Evolutionary conservation across 2,888 invertebrate genomes (phyloP).

Genomic region (Acanthosepion lycidas): DNA sequence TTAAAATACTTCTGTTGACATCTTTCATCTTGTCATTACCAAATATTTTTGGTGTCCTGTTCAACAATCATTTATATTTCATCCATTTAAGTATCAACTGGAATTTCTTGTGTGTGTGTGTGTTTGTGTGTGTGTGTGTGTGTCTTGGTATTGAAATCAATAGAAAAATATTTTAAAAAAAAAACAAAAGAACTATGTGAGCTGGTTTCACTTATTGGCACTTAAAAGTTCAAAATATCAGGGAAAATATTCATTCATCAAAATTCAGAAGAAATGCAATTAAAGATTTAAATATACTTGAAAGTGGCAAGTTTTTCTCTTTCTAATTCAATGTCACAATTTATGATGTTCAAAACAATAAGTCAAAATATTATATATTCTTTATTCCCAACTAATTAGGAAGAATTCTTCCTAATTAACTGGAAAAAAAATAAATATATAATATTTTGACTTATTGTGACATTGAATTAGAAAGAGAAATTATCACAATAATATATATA

Average conservation of each 20-base stretch:
- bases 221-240: background rate
- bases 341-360: too few species aligned
- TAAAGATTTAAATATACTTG: background rate
- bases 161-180: background rate
- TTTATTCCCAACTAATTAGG: too few species aligned
- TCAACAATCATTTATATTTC: background rate
- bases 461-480: too few species aligned
- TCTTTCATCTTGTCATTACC: background rate
- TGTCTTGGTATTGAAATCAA: background rate
- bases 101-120: too few species aligned
- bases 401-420: too few species aligned
- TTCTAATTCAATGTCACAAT: too few species aligned
- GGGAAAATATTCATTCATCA: background rate
- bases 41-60: background rate
- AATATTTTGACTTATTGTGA: too few species aligned
- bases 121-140: background rate
- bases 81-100: background rate
- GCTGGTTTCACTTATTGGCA: background rate
- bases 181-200: background rate
- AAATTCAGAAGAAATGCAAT: background rate
- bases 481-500: too few species aligned
- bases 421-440: too few species aligned
- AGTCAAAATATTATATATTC: too few species aligned
- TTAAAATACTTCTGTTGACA: background rate
- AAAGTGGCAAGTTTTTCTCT: too few species aligned